A percentile compares a stretch with the other conserved stretches of the same genome.
Evolutionary conservation across 2,113 vertebrate species (phyloP).

Genomic region (Dicrurus megarhynchus): DNA sequence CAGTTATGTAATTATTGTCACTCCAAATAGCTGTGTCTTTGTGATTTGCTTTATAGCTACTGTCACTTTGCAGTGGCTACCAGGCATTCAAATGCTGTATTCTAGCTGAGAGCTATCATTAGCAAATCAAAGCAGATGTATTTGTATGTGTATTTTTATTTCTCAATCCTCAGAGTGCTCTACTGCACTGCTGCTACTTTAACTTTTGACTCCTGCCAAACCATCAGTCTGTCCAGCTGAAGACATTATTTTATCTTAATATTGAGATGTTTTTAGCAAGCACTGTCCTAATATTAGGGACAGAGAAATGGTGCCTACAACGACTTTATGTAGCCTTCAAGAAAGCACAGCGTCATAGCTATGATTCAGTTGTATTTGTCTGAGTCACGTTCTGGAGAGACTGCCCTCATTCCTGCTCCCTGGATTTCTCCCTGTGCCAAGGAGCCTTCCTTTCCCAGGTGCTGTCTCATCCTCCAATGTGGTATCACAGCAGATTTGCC

Average conservation of each 20-base stretch:
- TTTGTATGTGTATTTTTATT: background rate
- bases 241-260: background rate
- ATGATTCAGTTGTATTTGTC: background rate
- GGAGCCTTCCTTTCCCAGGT: background rate
- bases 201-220: background rate
- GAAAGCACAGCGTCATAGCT: background rate
- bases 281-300: background rate
- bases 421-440: background rate
- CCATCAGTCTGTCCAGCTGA: background rate
- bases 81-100: background rate
- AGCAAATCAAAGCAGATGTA: constrained; percentile 44
- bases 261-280: background rate
- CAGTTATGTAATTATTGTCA: constrained; percentile 36
- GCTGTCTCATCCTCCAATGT: background rate
- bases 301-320: background rate
- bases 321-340: background rate
- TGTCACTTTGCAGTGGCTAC: constrained; percentile 24
- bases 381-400: background rate
- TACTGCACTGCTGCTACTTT: background rate
- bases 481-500: background rate
- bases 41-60: background rate
- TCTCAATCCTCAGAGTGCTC: background rate
- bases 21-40: constrained; percentile 1
- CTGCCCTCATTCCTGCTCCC: background rate
- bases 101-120: constrained; percentile 24